A percentile compares a stretch with the other conserved stretches of the same genome.
phyloP scores from a whole-genome alignment of 1,140 invertebrate species.

The Bradysia coprophila region DNA sequence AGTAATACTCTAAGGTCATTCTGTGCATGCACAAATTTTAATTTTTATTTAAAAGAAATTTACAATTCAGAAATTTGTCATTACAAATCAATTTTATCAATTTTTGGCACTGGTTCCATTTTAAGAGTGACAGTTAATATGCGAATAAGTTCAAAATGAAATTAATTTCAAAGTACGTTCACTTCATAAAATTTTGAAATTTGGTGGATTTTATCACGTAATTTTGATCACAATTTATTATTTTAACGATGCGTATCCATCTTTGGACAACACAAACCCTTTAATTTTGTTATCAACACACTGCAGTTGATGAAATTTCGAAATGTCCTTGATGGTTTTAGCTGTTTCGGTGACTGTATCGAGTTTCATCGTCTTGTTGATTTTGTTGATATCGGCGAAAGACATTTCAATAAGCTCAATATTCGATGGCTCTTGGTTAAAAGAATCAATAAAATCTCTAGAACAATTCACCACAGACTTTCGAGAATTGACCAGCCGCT shows the following conservation, averaged over 20 bases:
- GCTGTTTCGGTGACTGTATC: not conserved
- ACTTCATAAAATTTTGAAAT: no score
- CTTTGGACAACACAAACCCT: not conserved
- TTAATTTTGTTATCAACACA: not conserved
- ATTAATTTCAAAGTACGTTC: no score
- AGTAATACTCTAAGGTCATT: no score
- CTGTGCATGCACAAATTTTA: no score
- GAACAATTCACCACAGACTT: not conserved
- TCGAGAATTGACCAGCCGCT: not conserved
- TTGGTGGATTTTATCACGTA: no score
- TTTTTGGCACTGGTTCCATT: no score
- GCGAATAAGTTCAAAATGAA: no score
- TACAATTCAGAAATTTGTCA: no score
- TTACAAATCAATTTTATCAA: no score
- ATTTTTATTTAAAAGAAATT: no score
- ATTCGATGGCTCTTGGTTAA: not conserved
- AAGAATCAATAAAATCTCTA: not conserved
- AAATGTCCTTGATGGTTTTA: not conserved
- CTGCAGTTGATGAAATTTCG: not conserved
- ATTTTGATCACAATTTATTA: constrained; percentile 4
- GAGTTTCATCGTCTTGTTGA: not conserved
- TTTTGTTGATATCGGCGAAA: not conserved
- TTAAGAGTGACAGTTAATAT: no score
- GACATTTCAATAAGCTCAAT: not conserved
- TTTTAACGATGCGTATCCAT: not conserved